Evolutionary conservation across 2,888 invertebrate genomes (phyloP), one percentile per base, ranked within the genome.

Genomic region (Drosophila ochracea): DNA sequence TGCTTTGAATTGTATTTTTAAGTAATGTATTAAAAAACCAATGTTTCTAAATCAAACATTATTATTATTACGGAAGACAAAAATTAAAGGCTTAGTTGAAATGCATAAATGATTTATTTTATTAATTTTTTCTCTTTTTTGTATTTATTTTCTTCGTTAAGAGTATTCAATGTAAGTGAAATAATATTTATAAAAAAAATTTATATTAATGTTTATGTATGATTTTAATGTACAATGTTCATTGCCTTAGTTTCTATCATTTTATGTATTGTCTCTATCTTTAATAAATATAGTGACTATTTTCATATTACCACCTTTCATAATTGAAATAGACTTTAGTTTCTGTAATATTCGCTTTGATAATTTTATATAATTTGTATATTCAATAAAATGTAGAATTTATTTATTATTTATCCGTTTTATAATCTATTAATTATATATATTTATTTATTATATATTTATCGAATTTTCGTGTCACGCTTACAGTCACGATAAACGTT

Each of bases 301-400:
- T 21, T 35, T 4, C 13, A 13, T 21, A 47, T 13, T 47, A 4
- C 1, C 25, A 25, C 25, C 25, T 25, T 25, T 25, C 0, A 7
- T 0, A 0, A 25, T 25, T 2, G 0, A 47, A 47, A 47, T 47
- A 4, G 0, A 1, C 16, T 16, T 25, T 9, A 2, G 0, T 2
- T 16, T 16, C 2, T 4, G 21, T 10, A 16, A 25, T 7, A 47
- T 16, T 47, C 2, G 7, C 2, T 7, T 47, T 16, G 21, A 7
- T 4, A 1, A 25, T 1, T 7, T 4, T 25, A 13, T 13, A 13
- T 7, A 7, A 13, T 7, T 43, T 0, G 3, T 3, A 21, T 21
- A 47, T 21, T 47, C 47, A 21, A 47, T 4, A 4, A 25, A 47
- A 25, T 47, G 0, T 9, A 1, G 25, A 16, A 25, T 47, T 25